These are phyloP conservation scores for Ferrisia virgata DNA, from an alignment of 2,888 invertebrate species.

Conservation along the genomic window DNA sequence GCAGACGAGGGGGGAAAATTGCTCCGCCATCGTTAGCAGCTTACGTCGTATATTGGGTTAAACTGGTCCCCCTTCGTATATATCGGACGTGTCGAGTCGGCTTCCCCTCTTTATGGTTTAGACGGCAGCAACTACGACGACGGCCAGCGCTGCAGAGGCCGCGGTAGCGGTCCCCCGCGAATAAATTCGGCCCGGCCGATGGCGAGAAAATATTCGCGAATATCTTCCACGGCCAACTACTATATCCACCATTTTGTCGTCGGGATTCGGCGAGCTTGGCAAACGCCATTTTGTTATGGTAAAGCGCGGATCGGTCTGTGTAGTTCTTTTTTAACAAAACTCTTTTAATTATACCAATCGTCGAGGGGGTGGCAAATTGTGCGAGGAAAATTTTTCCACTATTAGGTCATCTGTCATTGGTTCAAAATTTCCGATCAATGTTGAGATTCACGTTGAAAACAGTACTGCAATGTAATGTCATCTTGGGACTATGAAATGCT, in stretches of 20 bases:
- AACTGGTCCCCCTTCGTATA: slow-evolving; percentile 21
- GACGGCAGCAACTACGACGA: background rate
- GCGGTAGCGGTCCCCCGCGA: slow-evolving; percentile 18
- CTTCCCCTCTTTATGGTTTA: slow-evolving; percentile 15
- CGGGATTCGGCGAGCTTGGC: slow-evolving; percentile 33
- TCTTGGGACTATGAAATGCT: too few species aligned
- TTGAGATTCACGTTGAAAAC: too few species aligned
- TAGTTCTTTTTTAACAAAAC: slow-evolving; percentile 31
- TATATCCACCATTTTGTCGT: slow-evolving; percentile 41
- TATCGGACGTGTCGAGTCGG: background rate
- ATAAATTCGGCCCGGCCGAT: slow-evolving; percentile 36
- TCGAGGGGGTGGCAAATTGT: slow-evolving; percentile 25
- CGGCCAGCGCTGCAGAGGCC: background rate
- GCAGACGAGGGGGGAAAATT: background rate
- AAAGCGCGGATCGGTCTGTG: slow-evolving; percentile 34
- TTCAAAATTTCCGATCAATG: too few species aligned
- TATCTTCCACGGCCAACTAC: slow-evolving; percentile 41
- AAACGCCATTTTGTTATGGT: slow-evolving; percentile 36
- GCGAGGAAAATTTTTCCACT: background rate
- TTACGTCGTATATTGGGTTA: slow-evolving; percentile 12
- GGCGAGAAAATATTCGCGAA: slow-evolving; percentile 41
- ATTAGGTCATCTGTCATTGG: too few species aligned
- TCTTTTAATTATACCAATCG: slow-evolving; percentile 37
- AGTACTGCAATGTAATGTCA: too few species aligned
- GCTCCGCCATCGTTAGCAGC: background rate